phyloP scores from a whole-genome alignment of 1,140 invertebrate species.

The Tyrophagus putrescentiae region DNA sequence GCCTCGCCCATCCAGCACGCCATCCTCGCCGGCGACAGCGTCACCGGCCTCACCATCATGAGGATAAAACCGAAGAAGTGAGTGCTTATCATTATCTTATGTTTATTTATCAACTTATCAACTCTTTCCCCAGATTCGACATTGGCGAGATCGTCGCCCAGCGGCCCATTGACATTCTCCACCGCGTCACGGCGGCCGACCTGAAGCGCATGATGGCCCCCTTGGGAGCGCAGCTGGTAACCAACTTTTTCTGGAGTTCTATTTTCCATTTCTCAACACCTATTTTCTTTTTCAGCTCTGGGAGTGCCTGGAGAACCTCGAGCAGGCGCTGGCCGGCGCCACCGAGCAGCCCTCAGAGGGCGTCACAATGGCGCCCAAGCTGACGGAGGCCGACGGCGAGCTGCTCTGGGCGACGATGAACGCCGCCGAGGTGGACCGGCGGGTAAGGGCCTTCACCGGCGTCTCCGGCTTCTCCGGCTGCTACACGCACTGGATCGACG shows the following conservation, averaged over 20 bases:
- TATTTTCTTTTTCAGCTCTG: conserved; percentile 35
- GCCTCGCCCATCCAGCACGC: conserved; percentile 69
- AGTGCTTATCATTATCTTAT: not conserved
- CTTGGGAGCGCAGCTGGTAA: conserved; percentile 47
- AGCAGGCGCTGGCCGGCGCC: conserved; percentile 41
- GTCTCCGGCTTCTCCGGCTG: conserved; percentile 28
- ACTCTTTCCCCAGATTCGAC: conserved; percentile 50
- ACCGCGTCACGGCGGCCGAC: conserved; percentile 48
- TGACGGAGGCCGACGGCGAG: conserved; percentile 24
- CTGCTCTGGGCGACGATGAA: conserved; percentile 27
- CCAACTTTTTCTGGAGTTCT: not conserved
- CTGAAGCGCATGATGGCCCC: conserved; percentile 48
- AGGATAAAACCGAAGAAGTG: conserved; percentile 44
- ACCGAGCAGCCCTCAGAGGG: conserved; percentile 41
- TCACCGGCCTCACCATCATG: conserved; percentile 76
- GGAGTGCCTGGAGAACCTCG: conserved; percentile 46
- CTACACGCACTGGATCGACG: conserved; percentile 22
- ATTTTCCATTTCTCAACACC: conserved; percentile 17
- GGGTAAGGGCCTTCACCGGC: conserved; percentile 27
- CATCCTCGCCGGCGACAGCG: conserved; percentile 61
- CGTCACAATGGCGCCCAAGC: conserved; percentile 27
- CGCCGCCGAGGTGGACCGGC: conserved; percentile 25
- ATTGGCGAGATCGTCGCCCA: conserved; percentile 62
- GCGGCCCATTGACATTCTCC: conserved; percentile 42
- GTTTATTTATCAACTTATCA: not conserved